Evolutionary conservation across 2,113 vertebrate species (phyloP), one percentile per base, ranked within the genome.

Genomic region (Motacilla alba): DNA sequence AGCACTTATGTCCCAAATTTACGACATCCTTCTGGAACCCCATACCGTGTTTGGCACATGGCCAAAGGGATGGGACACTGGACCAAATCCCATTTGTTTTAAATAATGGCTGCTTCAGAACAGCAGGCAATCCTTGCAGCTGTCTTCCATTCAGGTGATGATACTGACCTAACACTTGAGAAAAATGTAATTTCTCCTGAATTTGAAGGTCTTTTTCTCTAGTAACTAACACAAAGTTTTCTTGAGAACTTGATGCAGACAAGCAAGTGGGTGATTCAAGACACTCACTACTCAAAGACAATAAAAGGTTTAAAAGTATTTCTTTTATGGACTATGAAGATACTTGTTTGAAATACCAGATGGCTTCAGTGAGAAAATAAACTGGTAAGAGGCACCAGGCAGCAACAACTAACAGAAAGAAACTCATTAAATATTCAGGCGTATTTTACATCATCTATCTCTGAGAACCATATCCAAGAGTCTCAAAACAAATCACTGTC

Each of bases 31-130:
- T 63, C 39, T 7, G 13, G 35, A 44, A 81, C 7, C 16, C 47
- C 28, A 19, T 2, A n/a, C 26, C 5, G 31, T 2, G 7, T 30
- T 6, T 64, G 26, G 55, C 49, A 77, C 9, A 11, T 0, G 15
- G 20, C 55, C 30, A 59, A 76, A 50, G 1, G 20, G 13, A 74
- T 31, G 15, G 53, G 33, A 88, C 55, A 46, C 26, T 13, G 49
- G 8, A 1, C 11, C 3, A 2, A 78, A 22, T 8, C 16, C 39
- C 41, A 12, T 0, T 55, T 28, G 12, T 43, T 87, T 77, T 90
- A 16, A 2, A 11, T 10, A 87, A 53, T 12, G n/a, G 44, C 33
- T 64, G 44, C 49, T 63, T 46, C 74, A 50, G 44, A 77, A 73
- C 26, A 64, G 35, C 24, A 64, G 17, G 8, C 35, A 81, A 55